Percentiles rank a stretch among this genome's conserved stretches.
These are phyloP conservation scores for Neosilurus mollespiculum DNA, from an alignment of 2,797 vertebrate species.

Conservation along the genomic window DNA sequence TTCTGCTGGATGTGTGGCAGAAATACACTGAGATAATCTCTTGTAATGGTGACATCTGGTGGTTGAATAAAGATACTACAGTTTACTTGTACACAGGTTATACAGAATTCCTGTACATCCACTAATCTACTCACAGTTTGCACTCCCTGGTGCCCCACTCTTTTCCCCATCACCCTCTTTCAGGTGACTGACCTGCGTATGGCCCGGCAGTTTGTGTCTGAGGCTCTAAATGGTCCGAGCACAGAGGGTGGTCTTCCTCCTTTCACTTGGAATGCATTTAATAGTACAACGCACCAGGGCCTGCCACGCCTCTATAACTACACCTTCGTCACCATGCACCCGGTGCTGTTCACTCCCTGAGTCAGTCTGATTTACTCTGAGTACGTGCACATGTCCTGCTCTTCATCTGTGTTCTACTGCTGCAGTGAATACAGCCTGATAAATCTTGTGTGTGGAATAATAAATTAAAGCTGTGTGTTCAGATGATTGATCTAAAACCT, in stretches of 20 bases:
- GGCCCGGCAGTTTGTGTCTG: conserved; percentile 74
- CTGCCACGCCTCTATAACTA: conserved; percentile 87
- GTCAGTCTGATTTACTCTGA: neutral
- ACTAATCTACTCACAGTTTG: neutral
- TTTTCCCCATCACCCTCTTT: neutral
- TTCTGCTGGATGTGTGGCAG: neutral
- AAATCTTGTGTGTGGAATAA: neutral
- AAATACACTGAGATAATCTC: neutral
- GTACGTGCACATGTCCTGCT: neutral
- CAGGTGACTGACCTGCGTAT: conserved; percentile 86
- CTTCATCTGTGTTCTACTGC: neutral
- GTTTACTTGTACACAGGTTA: neutral
- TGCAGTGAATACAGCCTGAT: neutral
- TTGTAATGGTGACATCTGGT: neutral
- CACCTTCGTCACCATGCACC: conserved; percentile 81
- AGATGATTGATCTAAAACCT: neutral
- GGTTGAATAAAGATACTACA: neutral
- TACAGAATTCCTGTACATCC: neutral
- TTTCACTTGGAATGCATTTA: conserved; percentile 83
- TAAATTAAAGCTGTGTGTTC: neutral
- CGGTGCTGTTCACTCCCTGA: conserved; percentile 71
- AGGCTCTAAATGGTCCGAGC: conserved; percentile 86
- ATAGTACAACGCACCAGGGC: conserved; percentile 79
- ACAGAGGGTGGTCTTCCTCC: conserved; percentile 81
- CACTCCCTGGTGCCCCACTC: neutral